Evolutionary conservation across 1,140 invertebrate species (phyloP).

Genomic region (Trinorchestia longiramus): DNA sequence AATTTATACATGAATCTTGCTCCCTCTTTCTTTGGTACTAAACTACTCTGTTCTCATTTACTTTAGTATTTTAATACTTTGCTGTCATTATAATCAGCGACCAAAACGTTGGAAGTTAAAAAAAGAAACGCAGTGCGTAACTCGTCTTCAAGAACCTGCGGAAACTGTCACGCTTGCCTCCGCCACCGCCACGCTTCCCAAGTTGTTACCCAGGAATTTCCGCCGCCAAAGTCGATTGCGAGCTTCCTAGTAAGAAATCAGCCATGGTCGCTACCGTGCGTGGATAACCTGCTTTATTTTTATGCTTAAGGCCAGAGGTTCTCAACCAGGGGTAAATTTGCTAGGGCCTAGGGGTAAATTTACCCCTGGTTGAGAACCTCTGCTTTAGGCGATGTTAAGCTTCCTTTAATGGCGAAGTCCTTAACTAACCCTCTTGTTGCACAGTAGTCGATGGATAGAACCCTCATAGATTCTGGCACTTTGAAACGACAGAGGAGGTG

Average conservation of each 20-base stretch:
- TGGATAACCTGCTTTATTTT: background rate
- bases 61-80: background rate
- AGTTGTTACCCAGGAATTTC: slow-evolving; percentile 27
- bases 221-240: background rate
- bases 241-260: background rate
- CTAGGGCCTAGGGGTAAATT: too few species aligned
- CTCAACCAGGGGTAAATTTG: too few species aligned
- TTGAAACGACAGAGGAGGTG: background rate
- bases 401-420: background rate
- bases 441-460: background rate
- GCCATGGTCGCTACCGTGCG: background rate
- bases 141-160: background rate
- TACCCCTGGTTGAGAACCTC: too few species aligned
- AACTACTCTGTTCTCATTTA: too few species aligned
- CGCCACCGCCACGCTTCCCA: slow-evolving; percentile 42
- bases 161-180: background rate
- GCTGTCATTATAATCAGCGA: background rate
- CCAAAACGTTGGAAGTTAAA: background rate
- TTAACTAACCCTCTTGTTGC: background rate
- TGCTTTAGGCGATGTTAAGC: too few species aligned
- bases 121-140: background rate
- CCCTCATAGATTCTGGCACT: background rate
- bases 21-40: too few species aligned
- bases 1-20: too few species aligned
- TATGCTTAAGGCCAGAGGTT: too few species aligned